Base-by-base conservation (phyloP, 2,888 invertebrate species). In the Drosophila barbarae region DNA sequence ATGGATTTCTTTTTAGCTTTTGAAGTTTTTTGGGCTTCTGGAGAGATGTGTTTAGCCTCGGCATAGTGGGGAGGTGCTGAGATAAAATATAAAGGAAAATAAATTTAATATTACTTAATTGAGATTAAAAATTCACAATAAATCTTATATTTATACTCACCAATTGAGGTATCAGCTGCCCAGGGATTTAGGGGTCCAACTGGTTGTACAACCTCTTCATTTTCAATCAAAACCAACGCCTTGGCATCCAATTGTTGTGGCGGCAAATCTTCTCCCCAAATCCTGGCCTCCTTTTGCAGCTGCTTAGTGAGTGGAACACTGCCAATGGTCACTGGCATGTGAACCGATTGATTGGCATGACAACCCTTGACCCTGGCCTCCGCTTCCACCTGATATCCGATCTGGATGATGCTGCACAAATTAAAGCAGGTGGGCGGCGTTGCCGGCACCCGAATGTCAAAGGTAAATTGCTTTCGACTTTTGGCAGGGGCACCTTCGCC, bases 311-410 rank as follows among this genome's bases (percentile, higher is more conserved):
- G 60, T 0, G 90, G 89, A 2, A 89, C 82, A 69, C 86, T 88
- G 10, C 89, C 90, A 42, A 90, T 88, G 10, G 87, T 87, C 0
- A 89, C 74, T 0, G 89, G 88, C 39, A 86, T 72, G 1, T 71
- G 74, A 0, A 86, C 65, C 0, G 69, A 53, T 10, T 85, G 78
- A 69, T 86, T 84, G 2, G 64, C 38, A 69, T 87, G 87, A 38
- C 79, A 71, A 8, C 86, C 84, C 21, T 77, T 74, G 21, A 88
- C 74, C 63, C 81, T 83, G 6, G 81, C 79, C 59, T 79, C 80
- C 1, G 89, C 84, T 42, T 86, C 83, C 12, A 89, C 71, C 32
- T 85, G 82, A 70, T 89, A 89, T 5, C 76, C 76, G 26, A 88
- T 85, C 44, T 88, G 84, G 50, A 89, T 76, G 26, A 89, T 76